Conservation (phyloP, 2,113 vertebrate genomes). For the Psilopsiagon aymara region DNA sequence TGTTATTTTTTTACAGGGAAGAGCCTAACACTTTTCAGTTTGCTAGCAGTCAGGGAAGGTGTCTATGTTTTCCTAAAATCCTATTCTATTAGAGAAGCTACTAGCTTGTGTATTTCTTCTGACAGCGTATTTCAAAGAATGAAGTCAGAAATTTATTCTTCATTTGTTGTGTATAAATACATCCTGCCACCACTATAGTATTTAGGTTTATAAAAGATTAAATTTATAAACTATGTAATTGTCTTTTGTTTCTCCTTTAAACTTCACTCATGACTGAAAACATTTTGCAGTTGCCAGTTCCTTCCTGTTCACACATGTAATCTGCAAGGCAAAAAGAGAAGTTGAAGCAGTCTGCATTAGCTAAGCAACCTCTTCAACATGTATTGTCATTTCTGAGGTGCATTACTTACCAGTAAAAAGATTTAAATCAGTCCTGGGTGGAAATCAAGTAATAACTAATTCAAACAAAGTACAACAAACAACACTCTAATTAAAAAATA, state of each 20-base stretch:
- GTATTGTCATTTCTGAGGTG: background rate
- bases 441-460: background rate
- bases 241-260: background rate
- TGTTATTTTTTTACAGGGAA: background rate
- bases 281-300: background rate
- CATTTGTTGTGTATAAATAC: background rate
- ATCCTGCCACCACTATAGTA: background rate
- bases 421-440: background rate
- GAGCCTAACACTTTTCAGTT: background rate
- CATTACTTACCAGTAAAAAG: background rate
- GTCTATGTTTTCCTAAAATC: background rate
- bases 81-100: background rate
- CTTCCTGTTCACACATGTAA: background rate
- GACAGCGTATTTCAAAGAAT: background rate
- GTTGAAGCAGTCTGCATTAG: background rate
- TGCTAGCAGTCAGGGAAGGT: background rate
- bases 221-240: background rate
- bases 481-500: background rate
- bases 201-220: background rate
- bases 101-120: background rate
- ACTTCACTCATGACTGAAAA: background rate
- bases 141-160: background rate
- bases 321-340: background rate
- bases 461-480: background rate
- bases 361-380: background rate